Conservation (phyloP, 2,888 invertebrate species). For the Himalopsyche kuldschensis region DNA sequence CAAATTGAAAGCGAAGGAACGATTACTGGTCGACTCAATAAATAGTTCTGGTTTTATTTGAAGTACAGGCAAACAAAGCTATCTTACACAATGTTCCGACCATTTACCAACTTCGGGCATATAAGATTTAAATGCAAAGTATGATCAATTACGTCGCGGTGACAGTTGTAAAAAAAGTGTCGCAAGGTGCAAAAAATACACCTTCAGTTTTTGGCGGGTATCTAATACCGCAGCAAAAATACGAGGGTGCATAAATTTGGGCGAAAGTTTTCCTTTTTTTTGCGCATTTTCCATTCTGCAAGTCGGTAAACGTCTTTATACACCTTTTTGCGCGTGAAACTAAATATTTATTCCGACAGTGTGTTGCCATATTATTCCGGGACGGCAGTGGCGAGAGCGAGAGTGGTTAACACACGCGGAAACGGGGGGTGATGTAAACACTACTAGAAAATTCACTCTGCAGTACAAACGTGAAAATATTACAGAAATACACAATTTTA, state of each 20-base stretch:
- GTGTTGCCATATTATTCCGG: neutral
- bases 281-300: neutral
- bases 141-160: neutral
- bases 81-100: no score
- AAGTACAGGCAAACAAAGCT: no score
- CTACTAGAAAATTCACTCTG: neutral
- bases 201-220: neutral
- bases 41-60: no score
- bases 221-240: neutral
- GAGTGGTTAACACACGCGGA: neutral
- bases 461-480: neutral
- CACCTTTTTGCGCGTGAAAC: neutral
- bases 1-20: no score
- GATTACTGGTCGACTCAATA: no score
- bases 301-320: constrained; percentile 3
- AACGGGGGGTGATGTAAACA: neutral
- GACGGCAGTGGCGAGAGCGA: neutral
- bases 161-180: neutral
- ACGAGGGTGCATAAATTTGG: neutral
- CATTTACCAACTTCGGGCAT: no score
- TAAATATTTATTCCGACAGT: constrained; percentile 2
- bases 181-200: neutral
- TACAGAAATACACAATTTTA: neutral
- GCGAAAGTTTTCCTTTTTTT: neutral
- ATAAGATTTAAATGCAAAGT: no score